Percentiles rank a stretch among this genome's conserved stretches.
Evolutionary conservation across 2,797 vertebrate genomes (phyloP).

Genomic region (Acanthurus tractus): DNA sequence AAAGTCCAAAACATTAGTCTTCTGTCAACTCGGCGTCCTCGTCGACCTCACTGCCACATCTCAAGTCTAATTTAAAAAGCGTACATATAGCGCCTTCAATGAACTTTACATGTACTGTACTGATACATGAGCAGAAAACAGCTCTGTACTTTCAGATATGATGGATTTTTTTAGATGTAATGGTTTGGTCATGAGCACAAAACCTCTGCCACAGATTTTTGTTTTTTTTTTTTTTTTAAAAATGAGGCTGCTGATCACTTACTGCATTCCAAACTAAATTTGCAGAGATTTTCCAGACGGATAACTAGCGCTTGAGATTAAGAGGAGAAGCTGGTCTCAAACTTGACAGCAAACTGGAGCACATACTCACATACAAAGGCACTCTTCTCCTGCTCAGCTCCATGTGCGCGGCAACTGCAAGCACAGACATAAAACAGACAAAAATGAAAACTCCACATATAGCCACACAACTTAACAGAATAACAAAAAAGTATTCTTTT

Average conservation of each 20-base stretch:
- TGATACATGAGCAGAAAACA: constrained; percentile 13
- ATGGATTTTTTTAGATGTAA: constrained; percentile 10
- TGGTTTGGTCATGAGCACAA: not conserved
- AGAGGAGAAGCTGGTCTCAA: constrained; percentile 36
- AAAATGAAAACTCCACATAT: not conserved
- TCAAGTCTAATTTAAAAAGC: not conserved
- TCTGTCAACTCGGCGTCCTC: constrained; percentile 5
- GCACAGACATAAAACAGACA: constrained; percentile 28
- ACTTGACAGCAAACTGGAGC: constrained; percentile 35
- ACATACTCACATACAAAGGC: constrained; percentile 92
- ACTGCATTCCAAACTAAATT: constrained; percentile 43
- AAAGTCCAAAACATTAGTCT: constrained; percentile 9
- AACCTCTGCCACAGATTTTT: not conserved
- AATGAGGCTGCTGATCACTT: constrained; percentile 40
- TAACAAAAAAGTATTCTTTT: too few species aligned
- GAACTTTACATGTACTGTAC: not conserved
- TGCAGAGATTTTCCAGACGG: constrained; percentile 57
- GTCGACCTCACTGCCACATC: constrained; percentile 3
- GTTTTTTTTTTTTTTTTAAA: constrained; percentile 12
- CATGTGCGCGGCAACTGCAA: constrained; percentile 86
- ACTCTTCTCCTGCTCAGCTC: constrained; percentile 91
- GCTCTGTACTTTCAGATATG: constrained; percentile 1
- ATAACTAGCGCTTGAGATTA: constrained; percentile 39
- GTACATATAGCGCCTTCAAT: not conserved
- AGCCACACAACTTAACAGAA: constrained; percentile 52